phyloP scores from a whole-genome alignment of 2,113 vertebrate genomes.

The Porphyrio hochstetteri region DNA sequence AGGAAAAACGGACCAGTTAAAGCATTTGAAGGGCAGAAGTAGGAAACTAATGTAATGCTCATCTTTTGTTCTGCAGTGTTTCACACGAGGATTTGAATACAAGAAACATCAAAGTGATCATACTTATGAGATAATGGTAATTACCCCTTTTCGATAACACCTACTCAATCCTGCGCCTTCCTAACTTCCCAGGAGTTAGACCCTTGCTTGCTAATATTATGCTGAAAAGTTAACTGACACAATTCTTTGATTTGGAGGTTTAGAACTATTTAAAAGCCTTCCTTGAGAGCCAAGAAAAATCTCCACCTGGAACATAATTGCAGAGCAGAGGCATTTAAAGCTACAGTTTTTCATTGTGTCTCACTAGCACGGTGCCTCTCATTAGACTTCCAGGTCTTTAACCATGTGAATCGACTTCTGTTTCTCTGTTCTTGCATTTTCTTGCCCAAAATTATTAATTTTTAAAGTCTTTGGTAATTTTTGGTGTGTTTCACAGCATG shows the following conservation, averaged over 20 bases:
- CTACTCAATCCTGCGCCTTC: background rate
- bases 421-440: background rate
- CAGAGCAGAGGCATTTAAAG: background rate
- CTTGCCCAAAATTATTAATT: background rate
- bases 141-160: constrained; percentile 3
- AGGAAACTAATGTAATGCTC: background rate
- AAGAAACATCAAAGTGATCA: constrained; percentile 98
- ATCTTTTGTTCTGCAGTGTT: constrained; percentile 84
- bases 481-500: background rate
- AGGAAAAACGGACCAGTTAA: background rate
- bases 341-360: background rate
- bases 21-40: background rate
- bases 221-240: background rate
- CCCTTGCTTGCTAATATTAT: background rate
- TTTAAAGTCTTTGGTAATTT: background rate
- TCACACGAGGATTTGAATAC: constrained; percentile 94
- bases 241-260: background rate
- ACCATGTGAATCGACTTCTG: background rate
- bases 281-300: background rate
- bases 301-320: background rate
- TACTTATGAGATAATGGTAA: constrained; percentile 98
- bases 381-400: background rate
- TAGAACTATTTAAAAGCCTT: background rate
- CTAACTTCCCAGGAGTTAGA: background rate
- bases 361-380: background rate